Evolutionary conservation across 2,113 vertebrate species (phyloP).

Genomic region (Mola mola): DNA sequence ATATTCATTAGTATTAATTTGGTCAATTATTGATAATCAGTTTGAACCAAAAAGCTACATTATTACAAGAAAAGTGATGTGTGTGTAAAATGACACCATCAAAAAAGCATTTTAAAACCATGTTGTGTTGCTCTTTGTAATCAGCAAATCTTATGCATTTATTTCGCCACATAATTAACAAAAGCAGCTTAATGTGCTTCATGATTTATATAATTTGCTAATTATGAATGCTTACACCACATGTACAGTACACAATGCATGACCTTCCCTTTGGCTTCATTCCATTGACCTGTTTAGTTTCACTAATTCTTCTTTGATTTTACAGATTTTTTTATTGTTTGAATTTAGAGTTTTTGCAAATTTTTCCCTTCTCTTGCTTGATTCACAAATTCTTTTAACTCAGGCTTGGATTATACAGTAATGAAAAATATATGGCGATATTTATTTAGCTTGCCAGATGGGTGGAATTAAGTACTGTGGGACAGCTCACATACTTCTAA

Average conservation of each 20-base stretch:
- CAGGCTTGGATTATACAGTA: conserved; percentile 39
- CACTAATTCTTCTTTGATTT: conserved; percentile 52
- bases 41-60: background rate
- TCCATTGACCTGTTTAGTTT: conserved; percentile 30
- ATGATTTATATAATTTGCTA: conserved; percentile 1
- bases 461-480: conserved; percentile 2
- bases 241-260: conserved; percentile 18
- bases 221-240: background rate
- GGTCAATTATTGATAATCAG: background rate
- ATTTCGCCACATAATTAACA: too few species aligned
- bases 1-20: conserved; percentile 15
- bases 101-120: conserved; percentile 52
- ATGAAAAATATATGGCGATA: conserved; percentile 30
- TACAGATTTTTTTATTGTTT: too few species aligned
- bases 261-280: conserved; percentile 8
- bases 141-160: conserved; percentile 15
- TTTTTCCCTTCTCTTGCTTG: conserved; percentile 2
- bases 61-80: background rate
- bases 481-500: too few species aligned
- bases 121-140: conserved; percentile 66
- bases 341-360: background rate
- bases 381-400: conserved; percentile 12
- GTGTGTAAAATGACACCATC: background rate
- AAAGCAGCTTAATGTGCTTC: background rate
- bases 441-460: conserved; percentile 11